A percentile compares a stretch with the other conserved stretches of the same genome.
Evolutionary conservation across 2,797 vertebrate species (phyloP).

Genomic region (Lepilemur ruficaudatus): DNA sequence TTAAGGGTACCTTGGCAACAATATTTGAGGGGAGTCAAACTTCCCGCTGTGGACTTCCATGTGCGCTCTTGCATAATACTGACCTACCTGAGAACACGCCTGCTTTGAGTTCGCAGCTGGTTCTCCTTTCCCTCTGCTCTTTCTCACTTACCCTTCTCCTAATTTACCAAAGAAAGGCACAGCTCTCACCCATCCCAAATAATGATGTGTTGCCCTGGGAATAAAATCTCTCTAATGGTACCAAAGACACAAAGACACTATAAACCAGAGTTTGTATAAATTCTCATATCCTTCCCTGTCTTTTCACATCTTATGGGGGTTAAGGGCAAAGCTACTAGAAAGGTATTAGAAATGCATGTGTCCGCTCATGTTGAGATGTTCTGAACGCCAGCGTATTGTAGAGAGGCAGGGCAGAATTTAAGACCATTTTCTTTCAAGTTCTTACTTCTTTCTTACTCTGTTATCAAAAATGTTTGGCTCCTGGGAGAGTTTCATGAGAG

Average conservation of each 20-base stretch:
- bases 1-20: neutral
- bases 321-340: neutral
- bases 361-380: neutral
- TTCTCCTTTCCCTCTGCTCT: neutral
- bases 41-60: neutral
- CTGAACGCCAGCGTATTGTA: neutral
- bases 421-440: neutral
- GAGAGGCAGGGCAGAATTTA: neutral
- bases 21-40: neutral
- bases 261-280: neutral
- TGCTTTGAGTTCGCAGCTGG: neutral
- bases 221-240: neutral
- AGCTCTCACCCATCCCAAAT: neutral
- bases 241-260: neutral
- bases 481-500: neutral
- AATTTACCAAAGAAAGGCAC: neutral
- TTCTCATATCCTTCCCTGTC: neutral
- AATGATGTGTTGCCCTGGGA: neutral
- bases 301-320: neutral
- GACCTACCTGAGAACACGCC: neutral
- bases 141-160: neutral
- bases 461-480: neutral
- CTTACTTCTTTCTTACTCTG: neutral
- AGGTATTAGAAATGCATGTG: neutral
- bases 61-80: neutral